phyloP scores from a whole-genome alignment of 2,888 invertebrate genomes.

The Scaptomyza tumidula region DNA sequence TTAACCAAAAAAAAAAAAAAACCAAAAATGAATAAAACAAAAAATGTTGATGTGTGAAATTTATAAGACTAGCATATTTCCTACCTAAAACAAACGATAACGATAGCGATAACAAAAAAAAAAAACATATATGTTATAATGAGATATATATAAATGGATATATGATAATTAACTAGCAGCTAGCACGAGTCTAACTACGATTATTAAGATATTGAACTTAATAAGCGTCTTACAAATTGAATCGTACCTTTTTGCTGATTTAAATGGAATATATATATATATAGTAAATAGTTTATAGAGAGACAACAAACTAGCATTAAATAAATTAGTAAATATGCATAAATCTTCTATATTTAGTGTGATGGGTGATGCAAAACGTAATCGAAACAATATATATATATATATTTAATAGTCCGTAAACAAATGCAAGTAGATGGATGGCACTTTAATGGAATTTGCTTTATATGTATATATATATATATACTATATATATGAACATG shows the following conservation, averaged over 20 bases:
- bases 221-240: constrained; percentile 63
- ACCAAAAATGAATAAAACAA: neutral
- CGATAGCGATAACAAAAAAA: constrained; percentile 1
- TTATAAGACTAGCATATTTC: constrained; percentile 83
- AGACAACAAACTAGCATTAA: constrained; percentile 2
- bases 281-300: constrained; percentile 7
- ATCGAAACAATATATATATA: constrained; percentile 66
- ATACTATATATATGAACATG: constrained; percentile 12
- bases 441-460: constrained; percentile 75
- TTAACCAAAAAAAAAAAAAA: constrained; percentile 33
- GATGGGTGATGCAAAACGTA: constrained; percentile 55
- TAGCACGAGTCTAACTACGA: constrained; percentile 53
- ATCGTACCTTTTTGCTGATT: constrained; percentile 79
- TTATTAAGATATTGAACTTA: constrained; percentile 60
- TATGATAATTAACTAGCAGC: constrained; percentile 52
- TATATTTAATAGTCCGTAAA: constrained; percentile 28
- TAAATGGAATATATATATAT: constrained; percentile 32
- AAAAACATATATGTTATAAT: constrained; percentile 55
- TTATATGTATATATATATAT: constrained; percentile 53
- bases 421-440: constrained; percentile 44
- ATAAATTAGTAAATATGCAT: constrained; percentile 25
- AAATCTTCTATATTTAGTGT: constrained; percentile 49
- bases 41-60: constrained; percentile 83
- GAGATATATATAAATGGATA: constrained; percentile 38
- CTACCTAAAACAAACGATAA: constrained; percentile 72